Evolutionary conservation across 2,113 vertebrate species (phyloP), one percentile per base, ranked within the genome.

Genomic region (Ptyas mucosa): DNA sequence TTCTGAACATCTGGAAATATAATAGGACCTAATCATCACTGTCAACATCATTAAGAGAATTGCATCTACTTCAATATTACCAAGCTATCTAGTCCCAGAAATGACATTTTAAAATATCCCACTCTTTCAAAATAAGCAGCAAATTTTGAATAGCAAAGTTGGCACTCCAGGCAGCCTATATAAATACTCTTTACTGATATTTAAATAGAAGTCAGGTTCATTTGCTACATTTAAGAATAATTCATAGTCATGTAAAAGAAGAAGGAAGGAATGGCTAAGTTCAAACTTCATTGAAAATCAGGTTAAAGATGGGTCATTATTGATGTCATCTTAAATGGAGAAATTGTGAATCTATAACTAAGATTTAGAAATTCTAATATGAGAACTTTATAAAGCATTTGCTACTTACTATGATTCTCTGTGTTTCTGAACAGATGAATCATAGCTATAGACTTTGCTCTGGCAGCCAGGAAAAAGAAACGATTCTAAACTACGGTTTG

Each of bases 1-100:
- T 93, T 93, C 90, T 90, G 95, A 94, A 95, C 92, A 94, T 91
- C 90, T 95, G 94, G 94, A 92, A 93, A 81, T 91, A 46, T 15
- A 20, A 94, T 5, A 93, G 94, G 61, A 24, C 51, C 69, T 55
- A 0, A 0, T 61, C 39, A 46, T 24, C 69, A 94, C 10, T 57
- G 53, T 64, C 12, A 93, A 29, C 23, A 85, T 53, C 11, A 39
- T 90, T 94, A 69, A 64, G 93, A 88, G 34, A 91, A 81, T 23
- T 93, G 87, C 85, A 11, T 26, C 24, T 81, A 88, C 53, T 53
- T 46, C 53, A n/a, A 9, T 86, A n/a, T 49, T 26, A 88, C 46
- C 57, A 92, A 64, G 46, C 54, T 15, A 86, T 43, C 39, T 46
- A 26, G 14, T 24, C 75, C 57, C 46, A 93, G 93, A 94, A 87